Percentiles rank a stretch among this genome's conserved stretches.
These are phyloP conservation scores for Pelecanus crispus DNA, from an alignment of 2,113 vertebrate genomes.

Conservation along the genomic window DNA sequence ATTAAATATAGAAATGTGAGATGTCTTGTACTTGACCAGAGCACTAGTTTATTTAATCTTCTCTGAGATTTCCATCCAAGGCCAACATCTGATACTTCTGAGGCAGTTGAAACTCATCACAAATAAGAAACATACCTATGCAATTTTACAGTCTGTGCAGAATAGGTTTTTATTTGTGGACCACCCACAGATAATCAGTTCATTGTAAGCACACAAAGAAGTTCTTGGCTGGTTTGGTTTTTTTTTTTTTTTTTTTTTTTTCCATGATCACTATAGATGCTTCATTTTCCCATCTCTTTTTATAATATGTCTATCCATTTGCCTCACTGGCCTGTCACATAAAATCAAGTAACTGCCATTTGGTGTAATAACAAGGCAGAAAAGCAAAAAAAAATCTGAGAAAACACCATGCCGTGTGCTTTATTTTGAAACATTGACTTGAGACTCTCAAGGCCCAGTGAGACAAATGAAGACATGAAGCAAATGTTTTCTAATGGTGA, in stretches of 20 bases:
- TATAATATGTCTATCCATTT: background rate
- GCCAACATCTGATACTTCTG: background rate
- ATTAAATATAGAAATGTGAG: background rate
- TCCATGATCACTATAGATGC: background rate
- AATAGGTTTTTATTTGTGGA: background rate
- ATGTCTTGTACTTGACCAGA: background rate
- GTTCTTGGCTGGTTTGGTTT: background rate
- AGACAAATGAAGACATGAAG: background rate
- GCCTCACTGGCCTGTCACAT: background rate
- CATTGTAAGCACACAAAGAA: background rate
- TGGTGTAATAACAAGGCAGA: background rate
- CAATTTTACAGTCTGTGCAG: background rate
- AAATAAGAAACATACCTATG: background rate
- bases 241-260: background rate
- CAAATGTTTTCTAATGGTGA: background rate
- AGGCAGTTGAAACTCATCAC: background rate
- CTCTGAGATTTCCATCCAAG: background rate
- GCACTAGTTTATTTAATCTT: background rate
- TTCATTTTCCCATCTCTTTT: background rate
- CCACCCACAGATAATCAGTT: background rate
- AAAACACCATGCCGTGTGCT: background rate
- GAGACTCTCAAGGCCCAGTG: background rate
- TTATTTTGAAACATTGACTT: background rate
- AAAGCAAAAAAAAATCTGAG: background rate
- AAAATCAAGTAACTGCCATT: background rate